Base-by-base conservation (phyloP, 1,140 invertebrate species). In the Trinorchestia longiramus region DNA sequence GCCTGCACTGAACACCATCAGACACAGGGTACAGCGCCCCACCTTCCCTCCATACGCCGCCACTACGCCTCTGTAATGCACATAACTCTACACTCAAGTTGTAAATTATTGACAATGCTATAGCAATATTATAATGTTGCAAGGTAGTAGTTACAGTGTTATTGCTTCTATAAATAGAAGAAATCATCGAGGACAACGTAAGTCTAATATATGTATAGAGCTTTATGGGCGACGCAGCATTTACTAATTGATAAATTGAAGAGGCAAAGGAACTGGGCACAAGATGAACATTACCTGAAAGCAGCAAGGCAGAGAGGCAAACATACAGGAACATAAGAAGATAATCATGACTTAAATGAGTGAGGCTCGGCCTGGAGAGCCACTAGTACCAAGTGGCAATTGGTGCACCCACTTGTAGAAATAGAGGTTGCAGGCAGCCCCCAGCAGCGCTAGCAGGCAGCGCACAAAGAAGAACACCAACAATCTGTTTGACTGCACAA, bases 381-480 rank as follows among this genome's bases (percentile, higher is more conserved):
- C 62, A 77, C 1, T 36, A 36, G 62, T 28, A 11, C 62, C 3
- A 1, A 15, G 15, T 36, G 15, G 62, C 62, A 23, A 28, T 28
- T 19, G 62, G 11, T 28, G 1, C 62, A 42, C 88, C 11, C 88
- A 97, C 96, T 96, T 99, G 97, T 99, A 99, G 97, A 99, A 99
- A 97, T 99, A 99, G 87, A 99, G 98, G 97, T 99, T 99, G 97
- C 98, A 98, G 57, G 98, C 97, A 15, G 99, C 98, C 97, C 98
- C 98, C 8, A 98, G 97, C 41, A 99, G 97, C 0, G 98, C 99
- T 11, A 99, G 97, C 43, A 99, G 97, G 97, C 98, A 98, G 97
- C 99, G 98, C 42, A 99, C 97, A 97, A 99, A 98, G 97, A 99
- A 99, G 97, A 99, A 99, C 57, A 99, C 98, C 6, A 99, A 97